These are phyloP conservation scores for Panthera tigris DNA, from an alignment of 2,113 vertebrate genomes.

Conservation along the genomic window DNA sequence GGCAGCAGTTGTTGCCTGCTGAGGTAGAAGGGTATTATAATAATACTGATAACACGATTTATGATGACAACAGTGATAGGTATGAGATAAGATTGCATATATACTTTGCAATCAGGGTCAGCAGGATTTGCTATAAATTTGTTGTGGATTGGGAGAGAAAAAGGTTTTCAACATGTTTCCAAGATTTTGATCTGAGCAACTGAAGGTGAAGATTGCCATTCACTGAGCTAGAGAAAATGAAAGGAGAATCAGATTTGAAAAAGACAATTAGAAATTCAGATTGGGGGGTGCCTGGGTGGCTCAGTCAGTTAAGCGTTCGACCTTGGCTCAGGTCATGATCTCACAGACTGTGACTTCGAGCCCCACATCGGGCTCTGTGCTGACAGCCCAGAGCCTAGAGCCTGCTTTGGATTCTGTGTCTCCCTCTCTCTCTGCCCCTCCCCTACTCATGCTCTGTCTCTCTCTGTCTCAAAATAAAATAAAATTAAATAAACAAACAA, in stretches of 20 bases:
- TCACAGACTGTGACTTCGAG: no score
- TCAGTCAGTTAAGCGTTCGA: no score
- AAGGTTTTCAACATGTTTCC: background rate
- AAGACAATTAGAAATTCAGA: background rate
- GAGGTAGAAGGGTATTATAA: background rate
- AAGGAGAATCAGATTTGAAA: background rate
- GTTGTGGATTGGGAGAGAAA: background rate
- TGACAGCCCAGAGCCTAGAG: no score
- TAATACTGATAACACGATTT: background rate
- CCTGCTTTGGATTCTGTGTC: no score
- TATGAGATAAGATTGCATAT: background rate
- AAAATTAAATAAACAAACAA: no score
- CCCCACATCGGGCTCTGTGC: no score
- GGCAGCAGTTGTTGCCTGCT: background rate
- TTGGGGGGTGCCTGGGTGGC: no score
- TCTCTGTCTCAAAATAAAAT: no score
- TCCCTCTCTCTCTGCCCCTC: no score
- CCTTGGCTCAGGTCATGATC: no score
- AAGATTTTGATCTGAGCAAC: background rate
- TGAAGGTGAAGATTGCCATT: background rate
- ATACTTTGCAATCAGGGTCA: background rate
- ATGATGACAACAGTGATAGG: background rate
- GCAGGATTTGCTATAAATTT: background rate
- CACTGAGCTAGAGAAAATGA: background rate
- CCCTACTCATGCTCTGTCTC: no score